These are phyloP conservation scores for Dichetophora obliterata DNA, from an alignment of 2,888 invertebrate genomes.

Conservation along the genomic window DNA sequence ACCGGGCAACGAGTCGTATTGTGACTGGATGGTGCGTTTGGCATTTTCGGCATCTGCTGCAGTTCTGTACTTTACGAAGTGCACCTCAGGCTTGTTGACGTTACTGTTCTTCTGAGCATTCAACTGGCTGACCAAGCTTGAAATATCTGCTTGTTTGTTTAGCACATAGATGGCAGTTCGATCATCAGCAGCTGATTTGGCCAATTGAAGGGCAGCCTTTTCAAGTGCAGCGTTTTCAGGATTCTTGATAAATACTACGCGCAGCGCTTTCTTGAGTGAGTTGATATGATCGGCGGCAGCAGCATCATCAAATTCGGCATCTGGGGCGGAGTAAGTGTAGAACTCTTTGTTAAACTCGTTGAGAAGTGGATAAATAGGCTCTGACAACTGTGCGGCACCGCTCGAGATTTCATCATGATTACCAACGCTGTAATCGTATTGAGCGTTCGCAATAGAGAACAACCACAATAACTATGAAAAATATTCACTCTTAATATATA, in stretches of 20 bases:
- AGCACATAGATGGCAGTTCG: conserved; percentile 64
- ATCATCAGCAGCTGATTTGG: conserved; percentile 59
- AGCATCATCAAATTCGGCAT: conserved; percentile 58
- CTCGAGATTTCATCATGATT: conserved; percentile 26
- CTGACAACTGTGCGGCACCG: conserved; percentile 49
- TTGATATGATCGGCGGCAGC: conserved; percentile 53
- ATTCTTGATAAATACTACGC: conserved; percentile 66
- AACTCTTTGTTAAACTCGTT: conserved; percentile 55
- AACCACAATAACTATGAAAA: conserved; percentile 56
- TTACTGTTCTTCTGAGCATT: conserved; percentile 54
- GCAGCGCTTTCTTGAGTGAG: conserved; percentile 58
- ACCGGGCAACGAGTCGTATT: conserved; percentile 61
- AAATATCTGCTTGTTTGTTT: conserved; percentile 62
- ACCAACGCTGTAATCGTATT: conserved; percentile 45
- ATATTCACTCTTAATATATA: neutral
- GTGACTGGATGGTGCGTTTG: conserved; percentile 62
- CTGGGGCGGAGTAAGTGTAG: conserved; percentile 62
- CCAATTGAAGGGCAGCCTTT: conserved; percentile 61
- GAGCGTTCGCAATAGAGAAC: conserved; percentile 46
- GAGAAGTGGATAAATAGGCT: conserved; percentile 51
- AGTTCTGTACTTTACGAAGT: conserved; percentile 66
- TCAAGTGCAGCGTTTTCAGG: conserved; percentile 63
- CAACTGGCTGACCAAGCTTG: conserved; percentile 57
- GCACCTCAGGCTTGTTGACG: conserved; percentile 61
- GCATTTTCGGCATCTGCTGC: conserved; percentile 64